These are phyloP conservation scores for Pachyramphus minor DNA, from an alignment of 2,113 vertebrate species.

Conservation along the genomic window DNA sequence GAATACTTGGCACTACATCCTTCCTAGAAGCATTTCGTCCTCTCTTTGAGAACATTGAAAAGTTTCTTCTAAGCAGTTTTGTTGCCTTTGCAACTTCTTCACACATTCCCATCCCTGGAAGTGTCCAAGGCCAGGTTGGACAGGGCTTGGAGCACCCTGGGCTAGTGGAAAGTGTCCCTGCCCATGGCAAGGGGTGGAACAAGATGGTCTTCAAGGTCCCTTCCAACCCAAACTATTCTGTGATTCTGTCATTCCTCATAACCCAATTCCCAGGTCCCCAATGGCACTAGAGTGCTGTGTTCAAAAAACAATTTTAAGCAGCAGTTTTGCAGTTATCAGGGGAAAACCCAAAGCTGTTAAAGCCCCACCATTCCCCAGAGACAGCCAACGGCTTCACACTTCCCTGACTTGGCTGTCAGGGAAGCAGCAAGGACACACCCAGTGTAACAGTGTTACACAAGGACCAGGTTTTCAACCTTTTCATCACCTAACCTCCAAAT, in stretches of 20 bases:
- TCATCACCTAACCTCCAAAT: background rate
- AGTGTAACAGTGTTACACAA: background rate
- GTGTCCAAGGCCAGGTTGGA: background rate
- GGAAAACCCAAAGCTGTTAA: background rate
- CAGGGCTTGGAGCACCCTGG: background rate
- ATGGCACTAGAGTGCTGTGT: background rate
- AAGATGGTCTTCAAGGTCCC: background rate
- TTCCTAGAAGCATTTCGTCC: background rate
- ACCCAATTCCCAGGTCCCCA: background rate
- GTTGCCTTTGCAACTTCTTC: background rate
- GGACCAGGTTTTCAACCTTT: background rate
- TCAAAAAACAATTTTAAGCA: background rate
- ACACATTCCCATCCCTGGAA: background rate
- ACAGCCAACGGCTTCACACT: background rate
- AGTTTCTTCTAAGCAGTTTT: background rate
- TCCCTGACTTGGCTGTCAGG: background rate
- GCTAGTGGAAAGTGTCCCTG: background rate
- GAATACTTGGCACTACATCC: background rate
- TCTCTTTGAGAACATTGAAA: background rate
- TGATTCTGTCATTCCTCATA: background rate
- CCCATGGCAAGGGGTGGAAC: background rate
- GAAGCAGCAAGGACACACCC: background rate
- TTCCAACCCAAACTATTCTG: background rate
- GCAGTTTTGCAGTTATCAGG: background rate
- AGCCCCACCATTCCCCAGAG: background rate